Evolutionary conservation across 2,113 vertebrate species (phyloP).

Genomic region (Tragulus kanchil): DNA sequence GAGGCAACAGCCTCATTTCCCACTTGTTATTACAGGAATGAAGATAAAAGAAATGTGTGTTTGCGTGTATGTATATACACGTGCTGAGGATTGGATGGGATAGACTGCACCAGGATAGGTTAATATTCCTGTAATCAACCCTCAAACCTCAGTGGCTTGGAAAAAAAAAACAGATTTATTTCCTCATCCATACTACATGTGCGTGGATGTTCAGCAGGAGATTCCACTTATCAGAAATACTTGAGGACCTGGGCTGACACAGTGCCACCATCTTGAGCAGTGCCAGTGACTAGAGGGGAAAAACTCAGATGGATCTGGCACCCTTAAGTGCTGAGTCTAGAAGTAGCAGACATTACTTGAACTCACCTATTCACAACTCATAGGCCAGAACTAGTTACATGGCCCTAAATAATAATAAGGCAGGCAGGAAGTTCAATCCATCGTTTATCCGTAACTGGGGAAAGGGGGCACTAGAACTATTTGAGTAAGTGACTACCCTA

Average conservation of each 20-base stretch:
- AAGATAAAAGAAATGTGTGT: neutral
- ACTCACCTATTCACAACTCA: neutral
- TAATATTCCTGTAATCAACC: neutral
- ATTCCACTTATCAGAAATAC: neutral
- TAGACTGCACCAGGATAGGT: neutral
- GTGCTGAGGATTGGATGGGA: neutral
- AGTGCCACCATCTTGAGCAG: neutral
- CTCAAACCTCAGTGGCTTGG: neutral
- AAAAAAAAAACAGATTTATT: slow-evolving; percentile 9
- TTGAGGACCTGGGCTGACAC: neutral
- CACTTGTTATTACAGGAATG: neutral
- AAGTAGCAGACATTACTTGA: neutral
- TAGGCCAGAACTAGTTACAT: neutral
- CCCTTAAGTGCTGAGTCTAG: neutral
- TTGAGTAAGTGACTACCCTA: neutral
- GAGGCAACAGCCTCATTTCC: neutral
- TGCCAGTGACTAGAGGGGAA: neutral
- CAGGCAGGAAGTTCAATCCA: neutral
- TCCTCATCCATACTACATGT: neutral
- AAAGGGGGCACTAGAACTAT: neutral
- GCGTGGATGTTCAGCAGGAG: neutral
- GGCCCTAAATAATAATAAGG: neutral
- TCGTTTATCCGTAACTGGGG: neutral
- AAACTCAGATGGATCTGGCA: neutral
- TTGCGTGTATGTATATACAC: too few species aligned